phyloP scores from a whole-genome alignment of 2,797 vertebrate genomes.

The Sebastiscus albofasciatus region DNA sequence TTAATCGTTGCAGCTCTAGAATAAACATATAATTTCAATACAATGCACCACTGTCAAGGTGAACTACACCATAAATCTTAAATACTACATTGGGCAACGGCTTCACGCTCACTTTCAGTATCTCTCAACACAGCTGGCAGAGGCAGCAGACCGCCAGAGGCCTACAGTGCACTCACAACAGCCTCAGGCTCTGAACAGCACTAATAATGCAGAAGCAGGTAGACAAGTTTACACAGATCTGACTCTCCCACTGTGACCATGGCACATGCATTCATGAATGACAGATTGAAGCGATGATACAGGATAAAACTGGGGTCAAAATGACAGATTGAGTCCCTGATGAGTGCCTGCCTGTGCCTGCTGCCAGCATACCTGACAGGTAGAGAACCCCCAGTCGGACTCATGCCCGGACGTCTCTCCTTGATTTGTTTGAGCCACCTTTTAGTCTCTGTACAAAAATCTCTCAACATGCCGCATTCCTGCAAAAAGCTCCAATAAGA shows the following conservation, averaged over 20 bases:
- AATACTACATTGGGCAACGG: background rate
- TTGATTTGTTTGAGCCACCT: background rate
- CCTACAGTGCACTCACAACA: background rate
- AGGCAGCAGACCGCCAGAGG: background rate
- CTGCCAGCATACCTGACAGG: constrained; percentile 16
- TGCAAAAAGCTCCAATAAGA: background rate
- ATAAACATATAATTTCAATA: background rate
- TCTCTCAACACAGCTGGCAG: background rate
- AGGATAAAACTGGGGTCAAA: constrained; percentile 4
- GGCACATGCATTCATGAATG: background rate
- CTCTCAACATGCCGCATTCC: background rate
- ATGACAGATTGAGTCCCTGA: background rate
- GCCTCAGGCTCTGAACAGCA: background rate
- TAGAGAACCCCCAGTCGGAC: background rate
- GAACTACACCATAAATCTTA: background rate
- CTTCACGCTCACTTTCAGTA: background rate
- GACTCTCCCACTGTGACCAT: background rate
- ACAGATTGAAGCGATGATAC: constrained; percentile 13
- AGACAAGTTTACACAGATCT: constrained; percentile 30
- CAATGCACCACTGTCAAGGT: too few species aligned
- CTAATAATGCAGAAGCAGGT: background rate
- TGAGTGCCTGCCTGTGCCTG: constrained; percentile 25
- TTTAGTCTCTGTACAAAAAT: background rate
- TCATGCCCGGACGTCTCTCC: background rate
- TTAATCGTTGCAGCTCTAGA: too few species aligned